Evolutionary conservation across 2,888 invertebrate genomes (phyloP), one percentile per base, ranked within the genome.

Genomic region (Magallana nippona): DNA sequence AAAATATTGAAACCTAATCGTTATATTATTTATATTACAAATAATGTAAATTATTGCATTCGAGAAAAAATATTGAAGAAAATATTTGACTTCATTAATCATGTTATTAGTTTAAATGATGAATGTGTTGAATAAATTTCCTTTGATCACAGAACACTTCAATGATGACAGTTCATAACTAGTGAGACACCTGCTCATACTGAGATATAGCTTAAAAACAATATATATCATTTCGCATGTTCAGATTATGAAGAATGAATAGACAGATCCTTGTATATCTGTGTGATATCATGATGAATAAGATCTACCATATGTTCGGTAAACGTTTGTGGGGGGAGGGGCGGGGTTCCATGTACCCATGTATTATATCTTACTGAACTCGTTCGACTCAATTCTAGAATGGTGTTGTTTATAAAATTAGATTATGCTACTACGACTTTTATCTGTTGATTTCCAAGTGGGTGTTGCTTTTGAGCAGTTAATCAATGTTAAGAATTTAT

Each of bases 61-160:
- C 13, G 13, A 27, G 27, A 27, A 71, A n/a, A 71, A 63, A 27
- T 22, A 71, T 32, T 71, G 27, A 32, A 71, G 32, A 71, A 71
- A 27, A 27, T 71, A 15, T 32, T 15, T 71, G 71, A 27, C 15
- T 71, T 71, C 32, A 71, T 71, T 71, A 71, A 71, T 71, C 71
- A 71, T 71, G 71, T 71, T 32, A 27, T 71, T 71, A 27, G 32
- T 32, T 71, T 17, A 71, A 71, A 71, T 71, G 71, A 71, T 32
- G 32, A 22, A 71, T 71, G 63, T 27, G 71, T 71, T 71, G 71
- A 32, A 71, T 71, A 71, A n/a, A 71, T 27, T 32, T 71, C 17
- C 71, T 71, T 71, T 71, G 71, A 71, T 71, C 71, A 27, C 32
- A 13, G 71, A 22, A 13, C 32, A 71, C 71, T 71, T 71, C 71